phyloP scores from a whole-genome alignment of 2,113 vertebrate species.

The Chloropsis hardwickii region DNA sequence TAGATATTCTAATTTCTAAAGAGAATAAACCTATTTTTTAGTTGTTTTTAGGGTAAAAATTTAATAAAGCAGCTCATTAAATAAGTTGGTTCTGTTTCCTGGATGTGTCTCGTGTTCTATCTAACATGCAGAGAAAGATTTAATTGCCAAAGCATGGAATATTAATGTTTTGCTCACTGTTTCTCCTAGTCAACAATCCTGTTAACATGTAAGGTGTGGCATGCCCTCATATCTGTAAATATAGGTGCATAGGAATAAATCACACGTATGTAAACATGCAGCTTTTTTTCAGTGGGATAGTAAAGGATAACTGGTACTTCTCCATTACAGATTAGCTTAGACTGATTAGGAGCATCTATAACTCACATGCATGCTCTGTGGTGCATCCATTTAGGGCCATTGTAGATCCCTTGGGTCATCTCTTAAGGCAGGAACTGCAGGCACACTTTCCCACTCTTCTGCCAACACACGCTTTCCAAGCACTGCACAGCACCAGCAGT shows the following conservation, averaged over 20 bases:
- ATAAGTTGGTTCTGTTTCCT: not conserved
- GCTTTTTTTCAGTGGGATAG: not conserved
- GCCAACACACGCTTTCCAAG: not conserved
- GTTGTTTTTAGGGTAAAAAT: not conserved
- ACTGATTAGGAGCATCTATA: not conserved
- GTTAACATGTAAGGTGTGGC: not conserved
- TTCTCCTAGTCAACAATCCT: not conserved
- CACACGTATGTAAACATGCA: not conserved
- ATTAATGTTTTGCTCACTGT: not conserved
- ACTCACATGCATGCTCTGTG: rapidly evolving
- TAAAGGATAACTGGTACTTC: not conserved
- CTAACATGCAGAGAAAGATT: not conserved
- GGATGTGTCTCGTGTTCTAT: not conserved
- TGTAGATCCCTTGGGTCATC: not conserved
- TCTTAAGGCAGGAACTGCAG: not conserved
- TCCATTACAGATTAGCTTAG: not conserved
- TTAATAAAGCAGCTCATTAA: not conserved
- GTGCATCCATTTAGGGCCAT: not conserved
- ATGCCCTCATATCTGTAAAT: not conserved
- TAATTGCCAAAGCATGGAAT: not conserved
- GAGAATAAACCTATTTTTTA: not conserved
- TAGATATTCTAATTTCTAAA: not conserved
- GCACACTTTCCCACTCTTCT: not conserved
- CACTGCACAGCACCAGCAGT: not conserved
- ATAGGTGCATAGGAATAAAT: not conserved